Conservation (phyloP, 2,113 vertebrate species). For the Datnioides undecimradiatus region DNA sequence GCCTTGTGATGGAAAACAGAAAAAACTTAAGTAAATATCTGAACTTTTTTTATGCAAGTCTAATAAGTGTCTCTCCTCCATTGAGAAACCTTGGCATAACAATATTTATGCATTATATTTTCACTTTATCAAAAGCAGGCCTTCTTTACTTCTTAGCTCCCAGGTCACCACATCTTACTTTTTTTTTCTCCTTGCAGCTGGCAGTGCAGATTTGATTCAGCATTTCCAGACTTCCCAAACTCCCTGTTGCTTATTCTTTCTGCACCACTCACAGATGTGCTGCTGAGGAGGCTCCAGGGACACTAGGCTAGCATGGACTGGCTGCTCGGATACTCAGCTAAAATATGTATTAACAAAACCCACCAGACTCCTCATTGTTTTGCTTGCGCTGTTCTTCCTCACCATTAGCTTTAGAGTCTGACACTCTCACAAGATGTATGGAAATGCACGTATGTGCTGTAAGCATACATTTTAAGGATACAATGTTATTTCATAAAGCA, state of each 20-base stretch:
- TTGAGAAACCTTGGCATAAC: constrained; percentile 1
- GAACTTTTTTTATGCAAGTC: constrained; percentile 25
- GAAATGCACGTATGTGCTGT: background rate
- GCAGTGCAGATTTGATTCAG: constrained; percentile 73
- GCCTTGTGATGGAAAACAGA: constrained; percentile 9
- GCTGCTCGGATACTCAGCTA: constrained; percentile 37
- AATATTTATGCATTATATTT: constrained; percentile 21
- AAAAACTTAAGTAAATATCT: constrained; percentile 3
- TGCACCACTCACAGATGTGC: constrained; percentile 60
- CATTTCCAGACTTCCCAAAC: constrained; percentile 61
- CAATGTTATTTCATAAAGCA: background rate
- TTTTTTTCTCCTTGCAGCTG: constrained; percentile 65
- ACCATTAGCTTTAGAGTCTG: background rate
- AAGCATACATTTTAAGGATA: background rate
- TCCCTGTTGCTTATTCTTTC: constrained; percentile 56
- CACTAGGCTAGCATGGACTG: constrained; percentile 13
- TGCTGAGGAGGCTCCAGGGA: constrained; percentile 67
- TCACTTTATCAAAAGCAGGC: constrained; percentile 20
- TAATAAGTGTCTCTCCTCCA: background rate
- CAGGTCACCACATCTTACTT: constrained; percentile 25
- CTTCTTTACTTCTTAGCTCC: constrained; percentile 15
- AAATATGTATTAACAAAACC: constrained; percentile 49
- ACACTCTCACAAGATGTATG: background rate
- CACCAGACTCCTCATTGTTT: constrained; percentile 31
- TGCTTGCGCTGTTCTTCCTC: constrained; percentile 10